Conservation (phyloP, 2,797 vertebrate species). For the Miichthys miiuy region DNA sequence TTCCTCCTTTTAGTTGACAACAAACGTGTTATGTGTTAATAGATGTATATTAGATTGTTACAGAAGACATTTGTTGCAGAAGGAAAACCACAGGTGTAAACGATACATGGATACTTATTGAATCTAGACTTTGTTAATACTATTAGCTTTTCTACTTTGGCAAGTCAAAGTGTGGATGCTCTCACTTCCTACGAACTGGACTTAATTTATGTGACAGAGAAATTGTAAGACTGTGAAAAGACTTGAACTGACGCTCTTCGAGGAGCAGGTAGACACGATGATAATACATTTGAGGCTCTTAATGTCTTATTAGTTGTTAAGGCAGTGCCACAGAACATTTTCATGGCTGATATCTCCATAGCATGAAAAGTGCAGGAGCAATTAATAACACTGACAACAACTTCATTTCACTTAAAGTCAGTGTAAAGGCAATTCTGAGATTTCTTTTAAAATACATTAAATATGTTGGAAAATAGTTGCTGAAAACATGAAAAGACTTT, state of each 20-base stretch:
- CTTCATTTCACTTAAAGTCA: neutral
- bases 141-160: neutral
- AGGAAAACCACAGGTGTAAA: neutral
- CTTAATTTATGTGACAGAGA: neutral
- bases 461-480: no score
- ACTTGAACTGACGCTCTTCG: no score
- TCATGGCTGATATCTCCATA: neutral
- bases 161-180: neutral
- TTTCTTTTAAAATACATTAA: no score
- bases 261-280: neutral
- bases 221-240: neutral
- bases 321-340: neutral
- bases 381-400: neutral
- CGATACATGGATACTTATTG: neutral
- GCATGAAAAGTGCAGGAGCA: neutral
- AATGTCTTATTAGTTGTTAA: neutral
- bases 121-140: neutral
- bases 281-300: neutral
- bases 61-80: neutral
- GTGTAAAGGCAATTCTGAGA: no score
- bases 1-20: no score
- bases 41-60: neutral
- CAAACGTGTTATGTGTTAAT: no score
- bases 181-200: neutral
- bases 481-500: no score